Conservation (phyloP, 2,113 vertebrate genomes). For the Catharus minimus region DNA sequence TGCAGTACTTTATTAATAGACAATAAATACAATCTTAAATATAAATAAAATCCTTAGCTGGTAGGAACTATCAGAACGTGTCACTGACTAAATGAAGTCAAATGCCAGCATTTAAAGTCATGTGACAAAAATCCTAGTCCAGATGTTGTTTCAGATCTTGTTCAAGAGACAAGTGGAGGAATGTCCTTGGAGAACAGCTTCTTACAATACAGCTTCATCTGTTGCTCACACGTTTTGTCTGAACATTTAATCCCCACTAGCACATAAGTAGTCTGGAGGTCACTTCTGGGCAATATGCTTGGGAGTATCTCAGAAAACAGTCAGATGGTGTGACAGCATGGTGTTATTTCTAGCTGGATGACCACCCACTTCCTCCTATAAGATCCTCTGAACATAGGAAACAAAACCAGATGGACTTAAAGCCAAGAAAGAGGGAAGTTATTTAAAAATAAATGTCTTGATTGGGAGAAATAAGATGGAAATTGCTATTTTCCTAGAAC, state of each 20-base stretch:
- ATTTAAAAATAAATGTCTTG: not conserved
- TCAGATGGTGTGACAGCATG: not conserved
- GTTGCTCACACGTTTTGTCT: conserved; percentile 6
- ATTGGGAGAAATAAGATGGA: not conserved
- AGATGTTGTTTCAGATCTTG: conserved; percentile 27
- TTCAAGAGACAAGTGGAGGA: conserved; percentile 30
- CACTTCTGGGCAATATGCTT: not conserved
- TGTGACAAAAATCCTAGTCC: conserved; percentile 27
- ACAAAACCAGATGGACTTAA: not conserved
- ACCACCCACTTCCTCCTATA: conserved; percentile 16
- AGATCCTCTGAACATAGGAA: not conserved
- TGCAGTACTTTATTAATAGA: conserved; percentile 29
- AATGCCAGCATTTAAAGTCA: conserved; percentile 23
- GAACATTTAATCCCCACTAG: conserved; percentile 26
- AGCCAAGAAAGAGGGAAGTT: not conserved
- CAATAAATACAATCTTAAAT: conserved; percentile 37
- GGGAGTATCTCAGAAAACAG: not conserved
- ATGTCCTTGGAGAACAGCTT: conserved; percentile 28
- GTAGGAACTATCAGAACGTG: conserved; percentile 31
- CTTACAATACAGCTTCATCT: not conserved
- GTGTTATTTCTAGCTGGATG: conserved; percentile 9
- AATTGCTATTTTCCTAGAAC: not conserved
- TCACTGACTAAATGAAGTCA: not conserved
- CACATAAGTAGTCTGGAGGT: not conserved
- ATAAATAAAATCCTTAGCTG: conserved; percentile 43